Base-by-base conservation (phyloP, 2,113 vertebrate genomes). In the Phaethornis superciliosus region DNA sequence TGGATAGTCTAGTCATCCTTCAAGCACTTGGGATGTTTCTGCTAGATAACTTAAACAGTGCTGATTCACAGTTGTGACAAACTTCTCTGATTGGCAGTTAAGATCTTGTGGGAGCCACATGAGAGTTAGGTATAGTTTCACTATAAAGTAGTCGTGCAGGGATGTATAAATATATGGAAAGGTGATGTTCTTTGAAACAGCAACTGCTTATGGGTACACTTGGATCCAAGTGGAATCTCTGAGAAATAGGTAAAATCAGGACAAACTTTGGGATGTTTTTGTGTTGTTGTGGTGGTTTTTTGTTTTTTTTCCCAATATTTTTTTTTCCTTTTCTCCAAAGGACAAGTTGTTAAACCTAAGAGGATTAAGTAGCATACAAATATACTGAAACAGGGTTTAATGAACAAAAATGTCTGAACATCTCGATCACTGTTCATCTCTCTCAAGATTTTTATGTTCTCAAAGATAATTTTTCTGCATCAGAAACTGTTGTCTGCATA, bases 201-300 rank as follows among this genome's bases (percentile, higher is more conserved):
- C 27, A 17, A 2, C 28, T 49, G 8, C 0, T 0, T 40, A 37
- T 33, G 7, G 8, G 7, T 81, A 5, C 32, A 20, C 10, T 65
- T 58, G 11, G 10, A 13, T 7, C 4, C 4, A 65, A 23, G 23
- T 65, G 4, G 59, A 67, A 33, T 81, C 12, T 56, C 23, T 42
- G 42, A 77, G 24, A 69, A 82, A 49, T 9, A 28, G 6, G 9
- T 62, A 59, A 79, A 93, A 46, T 18, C 2, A 2, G 18, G 19
- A 21, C 30, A 69, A 90, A 44, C 30, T 24, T 78, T 54, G 24
- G 27, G 6, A 44, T 56, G 28, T 17, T 33, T 79, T 46, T 46
- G 44, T 4, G 1, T 56, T 37, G 52, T 47, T 27, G 32, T 7
- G 1, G 7, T 5, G 1, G 7, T 5, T 46, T 46, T 46, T 46